Evolutionary conservation across 2,888 invertebrate species (phyloP).

Genomic region (Apodemia hepburni): DNA sequence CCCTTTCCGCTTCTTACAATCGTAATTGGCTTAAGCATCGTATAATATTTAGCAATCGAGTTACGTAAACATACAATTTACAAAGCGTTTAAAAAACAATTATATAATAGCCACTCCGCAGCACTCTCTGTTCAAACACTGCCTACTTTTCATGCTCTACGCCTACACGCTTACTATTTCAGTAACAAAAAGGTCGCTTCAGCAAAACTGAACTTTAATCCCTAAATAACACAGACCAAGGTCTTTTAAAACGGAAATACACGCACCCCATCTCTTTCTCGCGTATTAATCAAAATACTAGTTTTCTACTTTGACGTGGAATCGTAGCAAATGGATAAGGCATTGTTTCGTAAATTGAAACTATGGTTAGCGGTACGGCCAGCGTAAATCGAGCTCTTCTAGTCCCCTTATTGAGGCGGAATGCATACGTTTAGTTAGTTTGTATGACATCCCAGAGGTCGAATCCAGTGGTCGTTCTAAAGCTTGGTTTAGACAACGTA

Average conservation of each 20-base stretch:
- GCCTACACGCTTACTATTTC: conserved; percentile 77
- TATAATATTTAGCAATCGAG: conserved; percentile 19
- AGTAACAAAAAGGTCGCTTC: conserved; percentile 49
- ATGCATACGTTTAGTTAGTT: conserved; percentile 30
- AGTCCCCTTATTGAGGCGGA: conserved; percentile 31
- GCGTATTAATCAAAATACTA: conserved; percentile 79
- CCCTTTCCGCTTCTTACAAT: conserved; percentile 14
- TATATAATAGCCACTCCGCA: conserved; percentile 63
- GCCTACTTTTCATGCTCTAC: conserved; percentile 78
- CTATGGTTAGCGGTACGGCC: conserved; percentile 62
- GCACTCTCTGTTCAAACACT: conserved; percentile 61
- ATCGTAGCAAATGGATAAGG: conserved; percentile 78
- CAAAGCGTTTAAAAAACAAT: conserved; percentile 38
- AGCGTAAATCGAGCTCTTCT: conserved; percentile 46
- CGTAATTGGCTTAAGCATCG: conserved; percentile 20
- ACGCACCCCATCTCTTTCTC: conserved; percentile 74
- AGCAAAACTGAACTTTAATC: conserved; percentile 53
- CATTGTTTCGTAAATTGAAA: conserved; percentile 79
- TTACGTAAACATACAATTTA: conserved; percentile 33
- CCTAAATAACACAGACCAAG: conserved; percentile 44
- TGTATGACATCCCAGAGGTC: conserved; percentile 39
- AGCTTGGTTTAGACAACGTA: conserved; percentile 67
- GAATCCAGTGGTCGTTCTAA: conserved; percentile 36
- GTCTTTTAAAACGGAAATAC: conserved; percentile 34
- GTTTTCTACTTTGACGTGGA: conserved; percentile 77